Evolutionary conservation across 2,888 invertebrate genomes (phyloP), one percentile per base, ranked within the genome.

Genomic region (Cheilosia grossa): DNA sequence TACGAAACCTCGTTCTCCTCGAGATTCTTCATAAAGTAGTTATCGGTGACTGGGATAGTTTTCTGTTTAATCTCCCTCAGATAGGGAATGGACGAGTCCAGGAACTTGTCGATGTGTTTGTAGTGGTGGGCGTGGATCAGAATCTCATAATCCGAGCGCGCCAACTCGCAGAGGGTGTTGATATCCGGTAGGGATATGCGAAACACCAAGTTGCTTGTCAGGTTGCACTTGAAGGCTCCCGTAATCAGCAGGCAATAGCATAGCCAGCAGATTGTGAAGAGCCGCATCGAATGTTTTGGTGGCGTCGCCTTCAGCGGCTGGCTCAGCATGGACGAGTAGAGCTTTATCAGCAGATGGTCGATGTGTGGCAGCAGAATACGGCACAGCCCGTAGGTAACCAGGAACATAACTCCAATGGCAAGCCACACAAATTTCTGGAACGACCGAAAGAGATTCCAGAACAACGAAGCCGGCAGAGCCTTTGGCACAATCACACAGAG

Each of bases 401-500:
- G 33, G 4, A 91, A 58, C 10, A 89, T 88, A 0, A 87, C 5
- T 0, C 88, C 49, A 0, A 91, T 88, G 1, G 85, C 72, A 0
- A 89, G 5, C 92, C 92, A 92, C 4, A 91, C 91, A 10, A 78
- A 63, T 0, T 66, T 15, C 5, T 89, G 83, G 64, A 92, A 92
- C 1, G 92, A 89, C 1, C 90, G 89, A 86, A 92, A 91, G 6
- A 92, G 87, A 75, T 92, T 92, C 87, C 91, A 92, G 87, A 94
- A 93, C 1, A 93, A 91, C 0, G 93, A 92, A 73, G 93, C 93
- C n/a, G 90, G 90, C 10, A 89, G 89, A 0, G 93, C 92, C 87
- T 93, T 93, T 72, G 93, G 93, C 6, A 94, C 91, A 30, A 94
- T 86, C 64, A 94, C 93, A 88, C 94, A 94, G 10, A 94, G 87